These are phyloP conservation scores for Melipona bicolor DNA, from an alignment of 2,888 invertebrate genomes.

Conservation along the genomic window DNA sequence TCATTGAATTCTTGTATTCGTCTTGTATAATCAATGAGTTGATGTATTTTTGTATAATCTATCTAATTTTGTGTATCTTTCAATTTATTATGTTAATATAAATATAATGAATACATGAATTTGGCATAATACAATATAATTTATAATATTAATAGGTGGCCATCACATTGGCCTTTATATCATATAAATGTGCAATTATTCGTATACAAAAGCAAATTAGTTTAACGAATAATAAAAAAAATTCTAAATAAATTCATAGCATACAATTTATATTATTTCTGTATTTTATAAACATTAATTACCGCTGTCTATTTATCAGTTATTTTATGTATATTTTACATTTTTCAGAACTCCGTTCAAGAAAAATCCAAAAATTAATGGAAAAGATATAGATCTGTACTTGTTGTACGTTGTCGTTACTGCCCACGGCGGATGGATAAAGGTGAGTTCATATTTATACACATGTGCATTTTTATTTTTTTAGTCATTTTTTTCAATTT, in stretches of 20 bases:
- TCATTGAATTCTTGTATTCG: not conserved
- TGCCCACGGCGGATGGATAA: conserved; percentile 96
- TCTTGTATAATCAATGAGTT: not conserved
- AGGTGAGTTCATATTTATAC: conserved; percentile 87
- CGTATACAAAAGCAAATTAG: not conserved
- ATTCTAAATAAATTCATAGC: too few species aligned
- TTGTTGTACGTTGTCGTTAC: conserved; percentile 96
- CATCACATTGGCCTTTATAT: not conserved
- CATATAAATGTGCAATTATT: not conserved
- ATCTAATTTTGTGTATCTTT: not conserved
- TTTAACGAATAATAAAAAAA: not conserved
- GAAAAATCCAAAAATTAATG: conserved; percentile 91
- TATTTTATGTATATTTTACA: not conserved
- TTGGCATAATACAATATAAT: not conserved
- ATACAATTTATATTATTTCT: not conserved
- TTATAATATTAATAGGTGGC: not conserved
- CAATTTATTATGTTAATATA: not conserved
- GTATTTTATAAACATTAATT: not conserved
- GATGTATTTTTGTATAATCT: not conserved
- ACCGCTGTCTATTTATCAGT: not conserved
- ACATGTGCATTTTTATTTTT: not conserved
- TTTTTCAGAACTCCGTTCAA: conserved; percentile 87
- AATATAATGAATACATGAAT: not conserved
- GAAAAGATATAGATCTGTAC: conserved; percentile 96
- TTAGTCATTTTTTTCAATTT: not conserved